Evolutionary conservation across 2,113 vertebrate genomes (phyloP), one percentile per base, ranked within the genome.

Genomic region (Romanogobio albipinnatus): DNA sequence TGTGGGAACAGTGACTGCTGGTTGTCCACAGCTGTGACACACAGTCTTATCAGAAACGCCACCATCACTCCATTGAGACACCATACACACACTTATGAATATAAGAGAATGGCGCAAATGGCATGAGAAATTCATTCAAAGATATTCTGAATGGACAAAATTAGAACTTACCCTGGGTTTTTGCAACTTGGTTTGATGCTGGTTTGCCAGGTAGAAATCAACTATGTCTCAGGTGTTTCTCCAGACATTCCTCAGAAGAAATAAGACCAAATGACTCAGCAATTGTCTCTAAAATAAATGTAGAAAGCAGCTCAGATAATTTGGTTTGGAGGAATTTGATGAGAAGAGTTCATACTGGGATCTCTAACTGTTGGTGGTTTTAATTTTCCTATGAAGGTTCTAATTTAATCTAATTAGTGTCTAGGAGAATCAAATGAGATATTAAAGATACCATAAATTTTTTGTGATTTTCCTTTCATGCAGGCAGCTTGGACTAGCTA

Each of bases 1-100:
- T 86, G 61, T 88, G 9, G 74, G 49, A 24, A 80, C 85, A 88
- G 87, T 59, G 49, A 87, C 64, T 53, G 59, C 77, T 66, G 61
- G 47, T 81, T 83, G 82, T 83, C 82, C 85, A 79, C 68, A 77
- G 59, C 83, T 82, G 11, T 29, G 29, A 83, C 80, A 68, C 51
- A 62, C 74, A n/a, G 14, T 77, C 76, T 88, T 74, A 58, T 83
- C 81, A 61, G 86, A 81, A 86, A 47, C 49, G 14, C 56, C 79
- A 89, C 66, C 11, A 83, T 86, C 82, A 59, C 59, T 73, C 82
- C 73, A 66, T 84, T 62, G 13, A 75, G 13, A 77, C 51, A 58
- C 6, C 24, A 64, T 66, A 51, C 62, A 36, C 9, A 22, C 61
- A 29, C n/a, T 66, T 53, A 81, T 53, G 45, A 81, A 81, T 81